phyloP scores from a whole-genome alignment of 2,113 vertebrate genomes.

The Gracilinanus agilis region DNA sequence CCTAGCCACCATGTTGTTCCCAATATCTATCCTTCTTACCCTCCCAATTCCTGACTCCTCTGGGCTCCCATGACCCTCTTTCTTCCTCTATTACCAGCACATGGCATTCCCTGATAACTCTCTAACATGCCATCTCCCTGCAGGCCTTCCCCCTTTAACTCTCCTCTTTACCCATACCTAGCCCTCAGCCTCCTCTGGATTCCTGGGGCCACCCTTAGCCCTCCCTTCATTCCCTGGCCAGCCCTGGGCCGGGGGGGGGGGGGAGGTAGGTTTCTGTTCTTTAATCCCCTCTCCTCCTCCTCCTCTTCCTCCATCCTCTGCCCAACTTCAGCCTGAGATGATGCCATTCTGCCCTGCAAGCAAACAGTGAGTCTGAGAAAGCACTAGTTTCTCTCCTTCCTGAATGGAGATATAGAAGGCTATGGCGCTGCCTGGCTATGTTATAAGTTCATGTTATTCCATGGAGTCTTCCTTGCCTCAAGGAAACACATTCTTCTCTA shows the following conservation, averaged over 20 bases:
- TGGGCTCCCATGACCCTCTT: background rate
- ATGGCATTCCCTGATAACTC: background rate
- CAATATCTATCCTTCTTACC: too few species aligned
- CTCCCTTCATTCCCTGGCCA: too few species aligned
- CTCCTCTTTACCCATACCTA: background rate
- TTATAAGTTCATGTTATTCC: background rate
- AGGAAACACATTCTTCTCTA: background rate
- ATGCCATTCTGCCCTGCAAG: background rate
- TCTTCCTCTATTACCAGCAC: background rate
- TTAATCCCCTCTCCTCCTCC: background rate
- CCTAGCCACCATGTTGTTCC: too few species aligned
- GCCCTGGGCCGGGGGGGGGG: too few species aligned
- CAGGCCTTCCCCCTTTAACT: background rate
- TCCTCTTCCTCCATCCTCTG: background rate
- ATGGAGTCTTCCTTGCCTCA: background rate
- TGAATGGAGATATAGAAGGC: background rate
- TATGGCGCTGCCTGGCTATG: background rate
- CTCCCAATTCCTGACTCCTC: background rate
- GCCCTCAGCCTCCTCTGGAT: too few species aligned
- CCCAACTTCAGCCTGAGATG: background rate
- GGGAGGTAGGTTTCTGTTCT: too few species aligned
- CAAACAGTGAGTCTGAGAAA: background rate
- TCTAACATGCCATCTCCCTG: background rate
- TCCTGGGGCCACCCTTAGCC: background rate
- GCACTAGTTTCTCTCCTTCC: background rate